phyloP scores from a whole-genome alignment of 1,140 invertebrate genomes.

The Delia radicum region DNA sequence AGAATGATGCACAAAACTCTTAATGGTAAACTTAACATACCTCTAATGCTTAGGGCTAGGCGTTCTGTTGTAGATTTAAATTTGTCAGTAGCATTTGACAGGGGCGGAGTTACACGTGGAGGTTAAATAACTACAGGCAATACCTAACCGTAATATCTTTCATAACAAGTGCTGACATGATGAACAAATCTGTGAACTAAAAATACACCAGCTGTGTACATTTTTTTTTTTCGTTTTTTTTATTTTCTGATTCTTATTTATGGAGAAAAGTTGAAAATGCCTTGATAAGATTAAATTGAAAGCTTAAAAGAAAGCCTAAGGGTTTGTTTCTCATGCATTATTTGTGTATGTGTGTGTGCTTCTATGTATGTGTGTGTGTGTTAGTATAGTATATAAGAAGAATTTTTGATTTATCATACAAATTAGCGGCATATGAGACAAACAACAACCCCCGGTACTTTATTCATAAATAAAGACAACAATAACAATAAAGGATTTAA shows the following conservation, averaged over 20 bases:
- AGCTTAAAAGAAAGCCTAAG: background rate
- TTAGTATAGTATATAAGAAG: too few relatives aligned
- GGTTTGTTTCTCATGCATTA: background rate
- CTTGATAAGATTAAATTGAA: slow-evolving; percentile 14
- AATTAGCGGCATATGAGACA: slow-evolving; percentile 9
- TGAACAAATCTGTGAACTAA: background rate
- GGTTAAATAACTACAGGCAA: slow-evolving; percentile 8
- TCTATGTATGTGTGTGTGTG: too few relatives aligned
- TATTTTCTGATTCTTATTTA: background rate
- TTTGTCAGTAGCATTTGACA: background rate
- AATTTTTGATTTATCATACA: slow-evolving; percentile 10
- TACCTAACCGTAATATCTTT: background rate
- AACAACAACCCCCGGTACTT: background rate
- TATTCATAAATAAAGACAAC: background rate
- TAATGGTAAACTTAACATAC: slow-evolving; percentile 12
- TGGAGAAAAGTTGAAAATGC: slow-evolving; percentile 4
- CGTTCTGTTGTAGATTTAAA: background rate
- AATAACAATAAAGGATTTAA: background rate
- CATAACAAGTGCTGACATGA: background rate
- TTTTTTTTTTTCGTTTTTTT: background rate
- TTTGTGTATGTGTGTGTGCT: background rate
- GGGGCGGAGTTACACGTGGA: slow-evolving; percentile 1
- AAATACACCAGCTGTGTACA: slow-evolving; percentile 4
- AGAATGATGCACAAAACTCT: background rate
- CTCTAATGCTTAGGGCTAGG: background rate